A percentile compares a stretch with the other conserved stretches of the same genome.
Conservation (phyloP, 2,888 invertebrate species). For the Coleophora flavipennella region DNA sequence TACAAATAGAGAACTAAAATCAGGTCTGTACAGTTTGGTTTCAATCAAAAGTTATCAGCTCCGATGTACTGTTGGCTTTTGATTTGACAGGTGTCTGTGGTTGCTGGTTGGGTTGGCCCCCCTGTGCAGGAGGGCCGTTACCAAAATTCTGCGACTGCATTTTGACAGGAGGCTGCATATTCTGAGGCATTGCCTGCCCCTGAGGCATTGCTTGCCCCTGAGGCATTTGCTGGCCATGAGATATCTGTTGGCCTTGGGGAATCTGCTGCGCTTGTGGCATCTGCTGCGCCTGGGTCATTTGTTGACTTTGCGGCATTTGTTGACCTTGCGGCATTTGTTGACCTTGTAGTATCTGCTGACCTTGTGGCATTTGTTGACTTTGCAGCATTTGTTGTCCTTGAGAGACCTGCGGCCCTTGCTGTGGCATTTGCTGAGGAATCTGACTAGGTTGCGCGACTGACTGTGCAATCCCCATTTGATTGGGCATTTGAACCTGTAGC, state of each 20-base stretch:
- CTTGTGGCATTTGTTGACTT: constrained; percentile 15
- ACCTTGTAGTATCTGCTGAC: constrained; percentile 18
- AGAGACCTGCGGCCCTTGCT: constrained; percentile 32
- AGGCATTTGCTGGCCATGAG: constrained; percentile 10
- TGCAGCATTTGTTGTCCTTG: constrained; percentile 27
- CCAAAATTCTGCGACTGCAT: constrained; percentile 27
- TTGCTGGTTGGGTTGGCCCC: constrained; percentile 25
- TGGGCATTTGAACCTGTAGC: constrained; percentile 18
- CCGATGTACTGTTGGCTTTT: constrained; percentile 74
- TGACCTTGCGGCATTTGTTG: constrained; percentile 23
- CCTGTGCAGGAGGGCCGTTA: constrained; percentile 21
- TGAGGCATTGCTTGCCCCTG: constrained; percentile 15
- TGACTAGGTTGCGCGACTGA: too few species aligned
- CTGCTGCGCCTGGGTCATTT: constrained; percentile 22
- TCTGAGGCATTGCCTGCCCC: constrained; percentile 23
- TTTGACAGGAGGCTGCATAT: constrained; percentile 25
- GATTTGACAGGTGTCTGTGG: constrained; percentile 36
- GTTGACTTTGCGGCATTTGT: constrained; percentile 12
- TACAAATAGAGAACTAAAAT: constrained; percentile 27
- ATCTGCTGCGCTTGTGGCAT: constrained; percentile 30
- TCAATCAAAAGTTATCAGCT: constrained; percentile 88
- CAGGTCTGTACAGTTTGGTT: constrained; percentile 10
- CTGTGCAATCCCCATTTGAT: too few species aligned
- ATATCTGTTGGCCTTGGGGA: constrained; percentile 19
- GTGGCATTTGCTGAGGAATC: constrained; percentile 21